phyloP scores from a whole-genome alignment of 2,888 invertebrate species.

The Drosophila borealis region DNA sequence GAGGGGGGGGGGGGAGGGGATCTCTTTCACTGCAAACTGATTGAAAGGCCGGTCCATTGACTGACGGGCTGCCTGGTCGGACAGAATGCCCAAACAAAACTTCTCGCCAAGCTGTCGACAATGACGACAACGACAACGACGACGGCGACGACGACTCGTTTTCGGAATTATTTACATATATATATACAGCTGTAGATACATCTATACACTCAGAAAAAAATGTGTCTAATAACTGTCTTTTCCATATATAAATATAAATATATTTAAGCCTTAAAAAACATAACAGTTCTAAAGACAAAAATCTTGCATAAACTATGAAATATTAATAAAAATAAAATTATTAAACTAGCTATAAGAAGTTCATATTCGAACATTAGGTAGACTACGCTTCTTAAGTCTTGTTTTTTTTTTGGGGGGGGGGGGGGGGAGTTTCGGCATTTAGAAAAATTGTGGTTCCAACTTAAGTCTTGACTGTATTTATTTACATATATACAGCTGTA shows the following conservation, averaged over 20 bases:
- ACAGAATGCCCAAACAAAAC: conserved; percentile 65
- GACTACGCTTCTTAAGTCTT: too few relatives aligned
- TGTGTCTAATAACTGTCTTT: too few relatives aligned
- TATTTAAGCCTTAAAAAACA: too few relatives aligned
- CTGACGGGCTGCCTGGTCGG: conserved; percentile 29
- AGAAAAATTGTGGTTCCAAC: too few relatives aligned
- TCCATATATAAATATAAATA: too few relatives aligned
- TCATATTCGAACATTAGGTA: too few relatives aligned
- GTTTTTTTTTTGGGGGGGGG: too few relatives aligned
- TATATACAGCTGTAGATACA: conserved; percentile 6
- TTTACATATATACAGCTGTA: conserved; percentile 13
- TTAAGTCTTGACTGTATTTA: background rate
- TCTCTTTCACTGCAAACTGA: conserved; percentile 37
- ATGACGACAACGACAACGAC: conserved; percentile 33
- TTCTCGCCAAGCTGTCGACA: conserved; percentile 50
- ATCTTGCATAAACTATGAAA: too few relatives aligned
- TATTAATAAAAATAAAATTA: too few relatives aligned
- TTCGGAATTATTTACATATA: conserved; percentile 26
- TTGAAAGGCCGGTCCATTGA: conserved; percentile 51
- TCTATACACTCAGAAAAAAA: background rate
- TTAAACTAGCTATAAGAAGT: too few relatives aligned
- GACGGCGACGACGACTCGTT: conserved; percentile 34
- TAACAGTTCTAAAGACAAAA: too few relatives aligned
- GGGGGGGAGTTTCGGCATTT: too few relatives aligned
- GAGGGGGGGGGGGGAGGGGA: conserved; percentile 36